A percentile compares a stretch with the other conserved stretches of the same genome.
Conservation (phyloP, 2,113 vertebrate genomes). For the Himantopus leucocephalus region DNA sequence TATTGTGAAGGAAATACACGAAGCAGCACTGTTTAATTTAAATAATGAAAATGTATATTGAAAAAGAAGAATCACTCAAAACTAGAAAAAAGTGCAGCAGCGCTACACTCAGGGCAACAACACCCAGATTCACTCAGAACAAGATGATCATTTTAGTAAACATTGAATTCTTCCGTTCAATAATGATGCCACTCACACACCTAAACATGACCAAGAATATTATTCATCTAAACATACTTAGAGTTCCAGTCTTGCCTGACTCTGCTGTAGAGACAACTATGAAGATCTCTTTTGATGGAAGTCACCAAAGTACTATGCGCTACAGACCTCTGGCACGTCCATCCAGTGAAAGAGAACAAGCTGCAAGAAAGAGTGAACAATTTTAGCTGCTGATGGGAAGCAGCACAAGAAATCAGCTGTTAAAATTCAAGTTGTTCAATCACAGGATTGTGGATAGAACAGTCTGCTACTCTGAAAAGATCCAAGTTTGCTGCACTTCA, state of each 20-base stretch:
- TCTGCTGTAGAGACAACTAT: neutral
- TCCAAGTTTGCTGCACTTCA: neutral
- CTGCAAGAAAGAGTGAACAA: neutral
- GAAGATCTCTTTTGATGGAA: neutral
- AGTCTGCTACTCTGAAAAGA: neutral
- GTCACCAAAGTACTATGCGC: accelerated
- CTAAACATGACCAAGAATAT: neutral
- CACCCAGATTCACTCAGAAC: neutral
- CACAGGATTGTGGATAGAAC: neutral
- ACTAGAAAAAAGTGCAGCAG: neutral
- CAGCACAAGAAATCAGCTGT: neutral
- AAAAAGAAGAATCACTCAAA: neutral
- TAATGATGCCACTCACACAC: neutral
- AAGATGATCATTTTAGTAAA: neutral
- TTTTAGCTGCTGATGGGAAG: neutral
- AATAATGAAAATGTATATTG: neutral
- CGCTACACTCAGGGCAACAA: neutral
- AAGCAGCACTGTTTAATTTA: neutral
- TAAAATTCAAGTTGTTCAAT: neutral
- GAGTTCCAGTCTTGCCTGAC: neutral
- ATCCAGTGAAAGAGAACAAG: neutral
- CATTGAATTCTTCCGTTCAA: accelerated
- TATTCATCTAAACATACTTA: neutral
- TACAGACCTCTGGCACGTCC: neutral
- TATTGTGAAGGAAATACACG: neutral